Conservation (phyloP, 2,113 vertebrate genomes). For the Rattus rattus region DNA sequence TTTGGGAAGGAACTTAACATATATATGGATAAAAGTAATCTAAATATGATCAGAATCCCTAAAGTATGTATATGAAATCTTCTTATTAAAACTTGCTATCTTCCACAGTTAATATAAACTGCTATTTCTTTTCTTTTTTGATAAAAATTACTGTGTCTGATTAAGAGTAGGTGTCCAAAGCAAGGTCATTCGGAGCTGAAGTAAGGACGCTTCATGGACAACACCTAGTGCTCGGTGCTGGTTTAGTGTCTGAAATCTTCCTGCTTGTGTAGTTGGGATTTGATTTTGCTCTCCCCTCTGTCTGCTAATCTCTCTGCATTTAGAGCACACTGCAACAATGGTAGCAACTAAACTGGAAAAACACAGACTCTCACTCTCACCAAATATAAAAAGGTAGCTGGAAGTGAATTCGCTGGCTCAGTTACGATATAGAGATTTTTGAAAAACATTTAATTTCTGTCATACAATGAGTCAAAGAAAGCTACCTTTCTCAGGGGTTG, state of each 20-base stretch:
- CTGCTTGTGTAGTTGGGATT: not conserved
- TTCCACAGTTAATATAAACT: not conserved
- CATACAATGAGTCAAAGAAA: not conserved
- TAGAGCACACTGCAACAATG: not conserved
- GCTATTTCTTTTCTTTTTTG: not conserved
- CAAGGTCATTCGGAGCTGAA: not conserved
- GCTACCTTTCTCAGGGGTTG: not conserved
- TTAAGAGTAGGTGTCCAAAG: not conserved
- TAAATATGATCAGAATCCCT: not conserved
- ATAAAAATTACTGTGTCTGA: not conserved
- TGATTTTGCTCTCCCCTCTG: not conserved
- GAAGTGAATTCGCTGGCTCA: not conserved
- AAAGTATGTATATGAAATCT: not conserved
- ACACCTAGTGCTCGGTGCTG: rapidly evolving
- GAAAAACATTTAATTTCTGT: constrained; percentile 31
- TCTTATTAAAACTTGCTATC: not conserved
- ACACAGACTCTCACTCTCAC: not conserved
- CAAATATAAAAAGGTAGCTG: not conserved
- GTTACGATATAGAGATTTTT: not conserved
- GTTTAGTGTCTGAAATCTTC: not conserved
- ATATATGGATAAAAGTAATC: not conserved
- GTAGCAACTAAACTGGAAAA: not conserved
- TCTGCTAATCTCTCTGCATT: not conserved
- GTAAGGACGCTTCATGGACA: rapidly evolving
- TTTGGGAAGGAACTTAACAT: too few relatives aligned